Evolutionary conservation across 2,113 vertebrate genomes (phyloP).

Genomic region (Ovibos moschatus): DNA sequence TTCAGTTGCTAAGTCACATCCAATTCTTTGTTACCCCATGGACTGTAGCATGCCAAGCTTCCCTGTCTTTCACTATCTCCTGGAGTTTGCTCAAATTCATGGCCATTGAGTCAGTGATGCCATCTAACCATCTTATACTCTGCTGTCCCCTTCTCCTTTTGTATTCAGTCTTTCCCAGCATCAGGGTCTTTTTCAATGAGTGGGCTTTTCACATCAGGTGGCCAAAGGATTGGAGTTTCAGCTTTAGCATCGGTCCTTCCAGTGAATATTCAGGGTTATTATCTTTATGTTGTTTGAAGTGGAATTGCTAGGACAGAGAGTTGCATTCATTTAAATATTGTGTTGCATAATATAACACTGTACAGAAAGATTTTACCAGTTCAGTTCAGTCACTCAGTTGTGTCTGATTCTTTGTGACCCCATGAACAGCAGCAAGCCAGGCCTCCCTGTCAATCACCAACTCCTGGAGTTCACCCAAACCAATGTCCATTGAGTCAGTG

Average conservation of each 20-base stretch:
- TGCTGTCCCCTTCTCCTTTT: neutral
- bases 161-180: neutral
- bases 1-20: neutral
- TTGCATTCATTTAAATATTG: neutral
- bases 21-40: neutral
- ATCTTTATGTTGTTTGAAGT: neutral
- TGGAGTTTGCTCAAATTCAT: neutral
- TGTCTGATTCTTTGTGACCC: no score
- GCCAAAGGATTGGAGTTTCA: neutral
- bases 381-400: fast-evolving
- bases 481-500: no score
- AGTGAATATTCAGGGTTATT: neutral
- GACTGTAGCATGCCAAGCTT: neutral
- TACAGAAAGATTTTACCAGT: neutral
- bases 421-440: no score
- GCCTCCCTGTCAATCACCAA: no score
- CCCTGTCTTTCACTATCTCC: neutral
- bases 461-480: no score
- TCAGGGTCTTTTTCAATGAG: neutral
- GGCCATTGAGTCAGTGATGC: neutral
- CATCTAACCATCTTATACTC: neutral
- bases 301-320: neutral
- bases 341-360: neutral
- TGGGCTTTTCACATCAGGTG: neutral
- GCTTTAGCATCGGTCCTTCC: neutral